Evolutionary conservation across 2,113 vertebrate species (phyloP).

Genomic region (Abramis brama): DNA sequence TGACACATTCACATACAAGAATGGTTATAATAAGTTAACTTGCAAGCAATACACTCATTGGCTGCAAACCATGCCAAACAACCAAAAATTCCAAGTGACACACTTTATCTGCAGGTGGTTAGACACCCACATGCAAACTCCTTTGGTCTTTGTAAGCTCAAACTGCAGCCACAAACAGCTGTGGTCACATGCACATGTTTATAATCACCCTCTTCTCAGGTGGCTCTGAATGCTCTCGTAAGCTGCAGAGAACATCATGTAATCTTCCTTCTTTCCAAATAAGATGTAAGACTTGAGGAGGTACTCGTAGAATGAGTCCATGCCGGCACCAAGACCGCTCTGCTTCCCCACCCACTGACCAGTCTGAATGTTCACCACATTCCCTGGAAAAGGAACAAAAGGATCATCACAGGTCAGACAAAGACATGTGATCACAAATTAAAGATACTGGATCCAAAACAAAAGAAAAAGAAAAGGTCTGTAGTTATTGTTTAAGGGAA

Average conservation of each 20-base stretch:
- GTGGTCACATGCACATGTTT: conserved; percentile 1
- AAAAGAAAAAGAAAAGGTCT: not conserved
- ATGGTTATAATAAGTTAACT: not conserved
- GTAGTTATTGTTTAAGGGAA: not conserved
- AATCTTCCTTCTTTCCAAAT: conserved; percentile 94
- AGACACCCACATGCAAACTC: conserved; percentile 1
- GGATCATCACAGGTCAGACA: not conserved
- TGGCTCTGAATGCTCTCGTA: conserved; percentile 94
- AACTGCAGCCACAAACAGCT: not conserved
- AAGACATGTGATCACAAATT: not conserved
- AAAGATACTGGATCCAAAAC: not conserved
- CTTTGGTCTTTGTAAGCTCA: not conserved
- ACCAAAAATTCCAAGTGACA: conserved; percentile 1
- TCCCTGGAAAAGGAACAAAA: conserved; percentile 77
- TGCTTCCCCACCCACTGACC: conserved; percentile 97
- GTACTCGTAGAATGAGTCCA: conserved; percentile 97
- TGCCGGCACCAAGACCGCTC: conserved; percentile 95
- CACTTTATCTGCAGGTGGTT: conserved; percentile 24
- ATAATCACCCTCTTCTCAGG: conserved; percentile 88
- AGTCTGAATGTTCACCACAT: conserved; percentile 97
- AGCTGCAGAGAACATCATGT: conserved; percentile 91
- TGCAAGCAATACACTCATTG: not conserved
- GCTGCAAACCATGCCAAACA: conserved; percentile 2
- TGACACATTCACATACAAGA: not conserved
- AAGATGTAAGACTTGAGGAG: conserved; percentile 97